Evolutionary conservation across 64 coral and sea anemone genomes (phyloP).

Genomic region (Montipora capricornis): DNA sequence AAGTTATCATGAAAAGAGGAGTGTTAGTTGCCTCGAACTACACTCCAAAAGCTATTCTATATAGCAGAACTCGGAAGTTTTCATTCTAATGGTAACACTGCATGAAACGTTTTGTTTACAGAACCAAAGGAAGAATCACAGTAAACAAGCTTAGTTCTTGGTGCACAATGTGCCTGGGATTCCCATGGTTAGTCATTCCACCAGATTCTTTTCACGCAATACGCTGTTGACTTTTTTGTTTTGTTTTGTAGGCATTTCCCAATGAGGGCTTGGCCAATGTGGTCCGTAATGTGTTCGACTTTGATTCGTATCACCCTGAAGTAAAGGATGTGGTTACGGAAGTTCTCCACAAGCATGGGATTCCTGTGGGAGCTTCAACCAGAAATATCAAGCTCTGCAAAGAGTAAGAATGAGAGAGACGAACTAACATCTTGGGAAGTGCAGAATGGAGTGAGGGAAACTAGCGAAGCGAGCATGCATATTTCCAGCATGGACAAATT

Average conservation of each 20-base stretch:
- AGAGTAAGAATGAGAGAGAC: constrained; percentile 85
- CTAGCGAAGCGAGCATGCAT: background rate
- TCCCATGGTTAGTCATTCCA: too few relatives aligned
- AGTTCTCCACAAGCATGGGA: constrained; percentile 96
- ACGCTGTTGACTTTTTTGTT: background rate
- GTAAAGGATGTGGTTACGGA: constrained; percentile 87
- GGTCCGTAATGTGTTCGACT: constrained; percentile 99
- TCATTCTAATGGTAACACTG: too few relatives aligned
- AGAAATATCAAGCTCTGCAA: constrained; percentile 78
- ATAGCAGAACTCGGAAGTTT: too few relatives aligned
- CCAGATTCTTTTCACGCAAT: too few relatives aligned
- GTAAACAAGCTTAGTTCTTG: too few relatives aligned
- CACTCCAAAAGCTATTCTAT: too few relatives aligned
- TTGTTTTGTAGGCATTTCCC: constrained; percentile 73
- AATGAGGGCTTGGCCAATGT: constrained; percentile 88
- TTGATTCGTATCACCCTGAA: constrained; percentile 97
- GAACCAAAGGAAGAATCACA: too few relatives aligned
- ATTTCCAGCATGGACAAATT: background rate
- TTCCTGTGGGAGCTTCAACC: constrained; percentile 87
- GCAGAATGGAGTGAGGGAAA: background rate
- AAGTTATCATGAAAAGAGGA: too few relatives aligned
- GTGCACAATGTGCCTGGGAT: too few relatives aligned
- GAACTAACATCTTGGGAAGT: background rate
- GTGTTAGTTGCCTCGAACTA: too few relatives aligned
- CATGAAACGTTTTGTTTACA: too few relatives aligned